Evolutionary conservation across 2,113 vertebrate genomes (phyloP).

Genomic region (Pyxicephalus adspersus): DNA sequence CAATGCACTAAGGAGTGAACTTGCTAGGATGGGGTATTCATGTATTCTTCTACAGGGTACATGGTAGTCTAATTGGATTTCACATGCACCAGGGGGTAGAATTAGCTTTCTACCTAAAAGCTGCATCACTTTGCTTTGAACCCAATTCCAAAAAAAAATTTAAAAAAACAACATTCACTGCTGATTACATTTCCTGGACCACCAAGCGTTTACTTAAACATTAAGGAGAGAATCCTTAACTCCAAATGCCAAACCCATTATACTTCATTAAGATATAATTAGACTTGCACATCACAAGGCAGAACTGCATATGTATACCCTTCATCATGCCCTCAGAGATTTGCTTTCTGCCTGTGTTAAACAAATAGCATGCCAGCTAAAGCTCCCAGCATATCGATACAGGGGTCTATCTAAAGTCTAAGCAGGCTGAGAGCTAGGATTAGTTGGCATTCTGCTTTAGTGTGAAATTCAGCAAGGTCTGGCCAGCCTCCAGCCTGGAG

Average conservation of each 20-base stretch:
- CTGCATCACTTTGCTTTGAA: slow-evolving; percentile 20
- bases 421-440: slow-evolving; percentile 23
- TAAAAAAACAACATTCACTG: not conserved
- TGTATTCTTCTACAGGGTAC: not conserved
- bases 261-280: slow-evolving; percentile 53
- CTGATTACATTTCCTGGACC: slow-evolving; percentile 22
- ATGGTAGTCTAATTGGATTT: slow-evolving; percentile 16
- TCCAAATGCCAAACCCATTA: slow-evolving; percentile 51
- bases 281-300: slow-evolving; percentile 41
- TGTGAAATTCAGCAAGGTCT: slow-evolving; percentile 50
- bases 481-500: slow-evolving; percentile 51
- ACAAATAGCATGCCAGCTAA: slow-evolving; percentile 4
- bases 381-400: not conserved
- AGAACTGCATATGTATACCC: slow-evolving; percentile 14
- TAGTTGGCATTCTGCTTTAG: slow-evolving; percentile 56
- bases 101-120: slow-evolving; percentile 32
- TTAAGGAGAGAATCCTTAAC: slow-evolving; percentile 42
- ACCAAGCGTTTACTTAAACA: slow-evolving; percentile 33
- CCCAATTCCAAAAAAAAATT: slow-evolving; percentile 10
- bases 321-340: not conserved
- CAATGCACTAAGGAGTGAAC: not conserved
- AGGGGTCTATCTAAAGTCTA: slow-evolving; percentile 21
- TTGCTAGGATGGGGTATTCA: slow-evolving; percentile 5
- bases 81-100: slow-evolving; percentile 18
- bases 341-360: not conserved